Conservation (phyloP, 2,797 vertebrate species). For the Zalophus californianus region DNA sequence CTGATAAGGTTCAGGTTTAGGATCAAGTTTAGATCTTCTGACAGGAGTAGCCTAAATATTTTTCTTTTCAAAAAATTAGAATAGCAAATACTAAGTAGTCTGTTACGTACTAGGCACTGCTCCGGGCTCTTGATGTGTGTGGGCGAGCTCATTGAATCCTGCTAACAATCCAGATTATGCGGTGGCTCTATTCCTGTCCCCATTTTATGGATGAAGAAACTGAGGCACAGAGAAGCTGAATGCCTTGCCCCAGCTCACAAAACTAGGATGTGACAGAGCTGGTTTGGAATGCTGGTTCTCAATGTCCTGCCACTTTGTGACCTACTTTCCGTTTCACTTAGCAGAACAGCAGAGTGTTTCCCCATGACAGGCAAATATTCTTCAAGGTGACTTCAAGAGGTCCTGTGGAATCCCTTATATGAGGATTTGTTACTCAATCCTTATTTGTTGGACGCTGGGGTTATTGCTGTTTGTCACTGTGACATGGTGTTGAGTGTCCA, state of each 20-base stretch:
- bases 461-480: background rate
- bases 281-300: background rate
- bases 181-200: background rate
- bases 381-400: background rate
- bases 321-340: background rate
- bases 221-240: background rate
- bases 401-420: background rate
- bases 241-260: background rate
- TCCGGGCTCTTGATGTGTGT: background rate
- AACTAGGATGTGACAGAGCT: background rate
- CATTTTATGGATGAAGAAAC: background rate
- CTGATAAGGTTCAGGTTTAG: background rate
- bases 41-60: background rate
- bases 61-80: background rate
- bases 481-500: background rate
- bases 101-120: no score
- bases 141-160: background rate
- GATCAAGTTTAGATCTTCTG: background rate
- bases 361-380: background rate
- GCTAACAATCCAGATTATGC: background rate
- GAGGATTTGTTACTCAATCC: background rate
- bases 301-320: background rate
- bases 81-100: background rate
- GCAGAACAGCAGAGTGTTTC: background rate
- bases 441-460: background rate